Base-by-base conservation (phyloP, 1,140 invertebrate genomes). In the Argopecten irradians region DNA sequence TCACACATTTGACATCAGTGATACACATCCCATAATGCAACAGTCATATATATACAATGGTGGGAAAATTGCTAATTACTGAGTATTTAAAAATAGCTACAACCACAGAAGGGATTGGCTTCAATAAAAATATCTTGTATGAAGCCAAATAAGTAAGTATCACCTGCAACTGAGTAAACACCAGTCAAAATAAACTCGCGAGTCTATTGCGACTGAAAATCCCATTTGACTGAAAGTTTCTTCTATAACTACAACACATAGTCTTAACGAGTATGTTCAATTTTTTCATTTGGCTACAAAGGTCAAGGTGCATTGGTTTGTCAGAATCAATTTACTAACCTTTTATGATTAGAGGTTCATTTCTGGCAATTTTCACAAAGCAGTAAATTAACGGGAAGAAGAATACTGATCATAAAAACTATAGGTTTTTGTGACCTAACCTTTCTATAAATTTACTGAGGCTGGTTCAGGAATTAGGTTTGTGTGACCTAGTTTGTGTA, bases 391-490 rank as follows among this genome's bases (percentile, higher is more conserved):
- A n/a, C n/a, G n/a, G n/a, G n/a, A n/a, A n/a, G n/a, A n/a, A n/a
- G n/a, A n/a, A n/a, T n/a, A n/a, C n/a, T n/a, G n/a, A n/a, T n/a
- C n/a, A n/a, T n/a, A n/a, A n/a, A n/a, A n/a, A n/a, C n/a, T n/a
- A n/a, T 71, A 71, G 55, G 55, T 71, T 71, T 71, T 1, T 71
- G 55, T n/a, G 55, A 71, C 55, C 55, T 71, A 71, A 11, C 22
- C 13, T 46, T 11, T 28, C 3, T 16, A n/a, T n/a, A n/a, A n/a
- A 96, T 96, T 96, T 96, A 97, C 97, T 98, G 97, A 0, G 98
- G 97, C 93, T 98, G 97, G 96, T 98, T 96, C 96, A 0, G 97
- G 97, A 83, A 98, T 95, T 28, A 71, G n/a, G 55, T 71, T n/a
- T 71, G 55, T 71, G 19, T n/a, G 55, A 71, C 55, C 55, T 71